These are phyloP conservation scores for Diabrotica virgifera DNA, from an alignment of 1,140 invertebrate species.

Conservation along the genomic window DNA sequence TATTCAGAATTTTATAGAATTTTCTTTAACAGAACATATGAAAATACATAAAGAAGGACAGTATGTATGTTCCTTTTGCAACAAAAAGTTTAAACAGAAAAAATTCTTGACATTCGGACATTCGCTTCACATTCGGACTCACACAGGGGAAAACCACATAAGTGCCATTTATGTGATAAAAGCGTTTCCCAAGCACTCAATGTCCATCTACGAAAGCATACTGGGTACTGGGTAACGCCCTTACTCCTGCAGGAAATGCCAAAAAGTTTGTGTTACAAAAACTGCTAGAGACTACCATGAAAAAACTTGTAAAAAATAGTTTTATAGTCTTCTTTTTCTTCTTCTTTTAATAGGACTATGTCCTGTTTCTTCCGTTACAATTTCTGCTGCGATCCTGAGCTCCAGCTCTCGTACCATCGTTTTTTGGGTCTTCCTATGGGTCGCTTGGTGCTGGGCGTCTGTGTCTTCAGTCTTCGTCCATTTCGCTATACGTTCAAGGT, in stretches of 20 bases:
- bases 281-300: too few relatives aligned
- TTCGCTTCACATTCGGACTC: slow-evolving; percentile 42
- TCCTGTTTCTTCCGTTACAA: too few relatives aligned
- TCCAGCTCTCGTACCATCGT: too few relatives aligned
- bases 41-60: slow-evolving; percentile 9
- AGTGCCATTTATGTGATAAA: slow-evolving; percentile 23
- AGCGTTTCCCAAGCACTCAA: slow-evolving; percentile 38
- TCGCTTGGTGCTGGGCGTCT: too few relatives aligned
- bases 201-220: slow-evolving; percentile 72
- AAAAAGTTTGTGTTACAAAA: slow-evolving; percentile 47
- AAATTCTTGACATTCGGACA: slow-evolving; percentile 25
- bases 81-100: slow-evolving; percentile 28
- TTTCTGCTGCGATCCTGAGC: too few relatives aligned
- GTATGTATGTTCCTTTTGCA: slow-evolving; percentile 37
- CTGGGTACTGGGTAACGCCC: slow-evolving; percentile 72
- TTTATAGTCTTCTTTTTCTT: too few relatives aligned
- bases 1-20: too few relatives aligned
- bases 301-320: too few relatives aligned
- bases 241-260: slow-evolving; percentile 64
- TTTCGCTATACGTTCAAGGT: too few relatives aligned
- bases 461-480: too few relatives aligned
- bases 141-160: slow-evolving; percentile 29
- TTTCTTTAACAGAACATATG: not conserved
- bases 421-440: too few relatives aligned
- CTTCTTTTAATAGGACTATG: too few relatives aligned